Evolutionary conservation across 2,113 vertebrate species (phyloP), one percentile per base, ranked within the genome.

Genomic region (Coptodon rendalli): DNA sequence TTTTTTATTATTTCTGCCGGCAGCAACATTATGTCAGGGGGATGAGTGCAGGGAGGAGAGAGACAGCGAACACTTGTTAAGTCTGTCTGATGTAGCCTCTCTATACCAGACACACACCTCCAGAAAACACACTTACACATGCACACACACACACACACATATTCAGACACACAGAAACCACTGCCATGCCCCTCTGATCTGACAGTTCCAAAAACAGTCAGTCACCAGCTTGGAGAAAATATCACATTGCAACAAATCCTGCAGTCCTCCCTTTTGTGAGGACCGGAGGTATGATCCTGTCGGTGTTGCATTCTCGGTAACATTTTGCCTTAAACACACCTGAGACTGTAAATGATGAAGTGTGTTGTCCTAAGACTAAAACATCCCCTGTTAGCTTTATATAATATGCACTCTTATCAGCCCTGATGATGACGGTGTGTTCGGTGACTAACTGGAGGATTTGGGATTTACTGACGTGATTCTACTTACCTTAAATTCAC

Each of bases 11-110:
- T 53, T 80, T 88, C 86, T 84, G 93, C 94, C 88, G 38, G 86
- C 91, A 96, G 94, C 95, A 83, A 94, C 86, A 94, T 95, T 93
- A 93, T 95, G 95, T 95, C 96, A 95, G 87, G 86, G 87, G 87
- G 92, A 92, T 91, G 87, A 92, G 91, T 91, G 88, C 88, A 91
- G 93, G 90, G 94, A 92, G 86, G 88, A 89, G 89, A 79, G 86
- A 93, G 91, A 87, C 91, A 61, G 89, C 81, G 92, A 92, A 92
- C 90, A 91, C 93, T 96, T 94, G 94, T 93, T 87, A 92, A 95
- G 90, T 96, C 95, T 96, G 92, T 95, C 87, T 96, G 95, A 95
- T 96, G 92, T 95, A 89, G 89, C 90, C 86, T 87, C 82, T 89
- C 83, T 86, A 81, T 83, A 83, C 66, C 86, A 66, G 80, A 85